Evolutionary conservation across 2,113 vertebrate species (phyloP).

Genomic region (Sebastes fasciatus): DNA sequence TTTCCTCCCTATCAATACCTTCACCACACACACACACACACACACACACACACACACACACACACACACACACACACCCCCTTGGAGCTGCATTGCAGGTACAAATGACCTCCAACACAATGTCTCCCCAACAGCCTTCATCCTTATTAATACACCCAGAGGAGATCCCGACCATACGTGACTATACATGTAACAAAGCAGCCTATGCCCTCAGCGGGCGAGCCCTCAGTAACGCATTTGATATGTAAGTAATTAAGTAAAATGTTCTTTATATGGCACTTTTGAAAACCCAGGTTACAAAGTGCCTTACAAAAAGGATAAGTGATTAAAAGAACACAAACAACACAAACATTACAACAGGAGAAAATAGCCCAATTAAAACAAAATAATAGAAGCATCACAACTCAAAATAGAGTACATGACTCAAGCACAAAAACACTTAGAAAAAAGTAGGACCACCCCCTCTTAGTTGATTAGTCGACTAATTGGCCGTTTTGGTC

Average conservation of each 20-base stretch:
- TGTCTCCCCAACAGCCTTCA: conserved; percentile 29
- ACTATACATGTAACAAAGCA: background rate
- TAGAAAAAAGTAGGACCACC: too few species aligned
- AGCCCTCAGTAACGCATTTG: background rate
- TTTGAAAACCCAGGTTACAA: too few species aligned
- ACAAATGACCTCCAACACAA: conserved; percentile 63
- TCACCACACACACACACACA: conserved; percentile 4
- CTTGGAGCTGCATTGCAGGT: conserved; percentile 72
- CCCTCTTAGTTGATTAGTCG: too few species aligned
- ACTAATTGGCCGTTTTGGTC: too few species aligned
- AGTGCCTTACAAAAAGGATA: too few species aligned
- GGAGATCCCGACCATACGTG: conserved; percentile 12
- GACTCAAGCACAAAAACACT: too few species aligned
- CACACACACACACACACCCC: conserved; percentile 8
- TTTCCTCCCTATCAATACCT: conserved; percentile 17
- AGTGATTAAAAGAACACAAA: too few species aligned
- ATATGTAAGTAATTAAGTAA: background rate
- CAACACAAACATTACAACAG: too few species aligned
- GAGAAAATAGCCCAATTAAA: too few species aligned
- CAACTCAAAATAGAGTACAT: too few species aligned
- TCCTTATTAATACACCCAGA: conserved; percentile 9
- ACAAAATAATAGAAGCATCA: too few species aligned
- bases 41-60: conserved; percentile 8
- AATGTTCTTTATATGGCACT: too few species aligned
- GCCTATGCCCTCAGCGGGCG: background rate